Conservation (phyloP, 2,113 vertebrate species). For the Phalacrocorax pelagicus region DNA sequence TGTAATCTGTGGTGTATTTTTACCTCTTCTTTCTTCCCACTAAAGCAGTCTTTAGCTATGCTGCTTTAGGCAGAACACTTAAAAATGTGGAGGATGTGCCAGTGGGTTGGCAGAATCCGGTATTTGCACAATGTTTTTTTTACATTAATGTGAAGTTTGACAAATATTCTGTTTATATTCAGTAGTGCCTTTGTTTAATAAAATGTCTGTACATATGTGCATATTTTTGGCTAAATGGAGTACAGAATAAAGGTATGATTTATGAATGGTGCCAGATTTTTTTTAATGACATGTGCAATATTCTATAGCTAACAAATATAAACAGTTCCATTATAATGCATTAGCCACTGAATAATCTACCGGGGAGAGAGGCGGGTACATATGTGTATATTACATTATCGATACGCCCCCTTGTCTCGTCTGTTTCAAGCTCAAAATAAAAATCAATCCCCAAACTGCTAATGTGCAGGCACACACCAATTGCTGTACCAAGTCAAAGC, state of each 20-base stretch:
- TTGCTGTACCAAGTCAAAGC: not conserved
- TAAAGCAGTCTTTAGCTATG: not conserved
- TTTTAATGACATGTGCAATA: not conserved
- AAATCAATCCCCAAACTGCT: not conserved
- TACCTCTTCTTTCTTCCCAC: not conserved
- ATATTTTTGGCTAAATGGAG: not conserved
- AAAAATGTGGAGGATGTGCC: not conserved
- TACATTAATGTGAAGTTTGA: not conserved
- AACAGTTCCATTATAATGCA: not conserved
- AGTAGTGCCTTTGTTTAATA: not conserved
- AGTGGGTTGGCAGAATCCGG: not conserved
- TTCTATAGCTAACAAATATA: not conserved
- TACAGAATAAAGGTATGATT: not conserved
- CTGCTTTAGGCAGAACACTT: not conserved
- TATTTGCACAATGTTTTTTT: not conserved
- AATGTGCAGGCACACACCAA: not conserved
- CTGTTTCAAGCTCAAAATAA: not conserved
- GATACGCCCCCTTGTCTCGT: not conserved
- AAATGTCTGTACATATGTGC: not conserved
- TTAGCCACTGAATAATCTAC: not conserved
- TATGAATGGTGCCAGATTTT: not conserved
- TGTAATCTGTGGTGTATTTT: not conserved
- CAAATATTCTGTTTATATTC: constrained; percentile 19
- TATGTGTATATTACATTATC: not conserved
- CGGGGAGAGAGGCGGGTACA: not conserved